A percentile compares a stretch with the other conserved stretches of the same genome.
Conservation (phyloP, 2,888 invertebrate species). For the Hydroisotoma schaefferi region DNA sequence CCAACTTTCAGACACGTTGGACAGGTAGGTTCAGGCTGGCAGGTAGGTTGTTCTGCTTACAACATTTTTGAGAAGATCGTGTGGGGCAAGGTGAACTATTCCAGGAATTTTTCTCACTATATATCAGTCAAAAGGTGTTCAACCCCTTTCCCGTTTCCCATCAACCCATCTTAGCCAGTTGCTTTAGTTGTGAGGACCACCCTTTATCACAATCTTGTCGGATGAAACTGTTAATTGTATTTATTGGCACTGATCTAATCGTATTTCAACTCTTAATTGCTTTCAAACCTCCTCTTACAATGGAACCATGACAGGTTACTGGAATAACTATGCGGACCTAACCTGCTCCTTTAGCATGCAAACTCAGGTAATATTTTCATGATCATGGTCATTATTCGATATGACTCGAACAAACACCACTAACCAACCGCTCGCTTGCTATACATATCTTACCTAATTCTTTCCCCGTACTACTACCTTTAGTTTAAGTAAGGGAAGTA, state of each 20-base stretch:
- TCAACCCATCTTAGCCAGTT: too few species aligned
- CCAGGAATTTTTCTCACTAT: conserved; percentile 24
- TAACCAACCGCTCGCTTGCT: too few species aligned
- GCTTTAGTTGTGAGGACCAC: conserved; percentile 38
- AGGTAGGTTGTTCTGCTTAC: conserved; percentile 6
- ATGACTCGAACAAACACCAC: conserved; percentile 26
- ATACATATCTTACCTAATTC: too few species aligned
- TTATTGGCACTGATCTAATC: conserved; percentile 48
- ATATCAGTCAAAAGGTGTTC: conserved; percentile 5
- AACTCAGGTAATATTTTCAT: too few species aligned
- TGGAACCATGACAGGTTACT: not conserved
- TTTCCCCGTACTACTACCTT: too few species aligned
- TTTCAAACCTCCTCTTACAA: not conserved
- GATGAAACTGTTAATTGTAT: conserved; percentile 39
- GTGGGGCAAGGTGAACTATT: conserved; percentile 29
- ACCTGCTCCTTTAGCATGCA: too few species aligned
- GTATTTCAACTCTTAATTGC: conserved; percentile 47
- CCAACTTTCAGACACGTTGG: too few species aligned
- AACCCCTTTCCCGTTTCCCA: conserved; percentile 32
- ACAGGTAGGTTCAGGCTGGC: not conserved
- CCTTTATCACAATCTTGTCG: conserved; percentile 37
- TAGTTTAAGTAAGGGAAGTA: too few species aligned
- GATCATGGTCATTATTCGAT: not conserved
- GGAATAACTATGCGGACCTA: not conserved
- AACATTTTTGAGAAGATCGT: conserved; percentile 7